Conservation (phyloP, 1,140 invertebrate species). For the Drosophila jambulina region DNA sequence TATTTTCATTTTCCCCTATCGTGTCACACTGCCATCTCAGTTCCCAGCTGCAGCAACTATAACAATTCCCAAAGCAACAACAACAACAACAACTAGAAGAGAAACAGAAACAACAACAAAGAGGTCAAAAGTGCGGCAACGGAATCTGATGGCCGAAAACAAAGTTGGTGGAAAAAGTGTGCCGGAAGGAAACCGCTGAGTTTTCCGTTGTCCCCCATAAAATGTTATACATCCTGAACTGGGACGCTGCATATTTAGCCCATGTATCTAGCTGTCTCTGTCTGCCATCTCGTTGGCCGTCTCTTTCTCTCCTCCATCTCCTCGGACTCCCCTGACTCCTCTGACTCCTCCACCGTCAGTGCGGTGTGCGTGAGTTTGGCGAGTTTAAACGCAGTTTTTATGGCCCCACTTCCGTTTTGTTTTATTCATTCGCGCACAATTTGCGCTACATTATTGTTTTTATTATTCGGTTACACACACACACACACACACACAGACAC, state of each 20-base stretch:
- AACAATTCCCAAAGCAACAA: constrained; percentile 9
- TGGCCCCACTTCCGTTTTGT: constrained; percentile 76
- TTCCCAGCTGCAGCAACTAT: neutral
- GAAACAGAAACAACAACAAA: constrained; percentile 3
- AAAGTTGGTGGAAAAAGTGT: constrained; percentile 58
- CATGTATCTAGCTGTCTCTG: constrained; percentile 26
- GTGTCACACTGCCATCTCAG: constrained; percentile 24
- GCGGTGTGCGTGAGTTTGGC: constrained; percentile 44
- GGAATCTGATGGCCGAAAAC: constrained; percentile 51
- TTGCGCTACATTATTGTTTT: constrained; percentile 81
- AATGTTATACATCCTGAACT: constrained; percentile 73
- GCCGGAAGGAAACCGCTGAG: constrained; percentile 76
- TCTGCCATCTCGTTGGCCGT: neutral
- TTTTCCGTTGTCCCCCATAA: constrained; percentile 78
- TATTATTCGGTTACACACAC: constrained; percentile 64
- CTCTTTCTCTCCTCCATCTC: no score
- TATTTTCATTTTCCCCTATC: constrained; percentile 15
- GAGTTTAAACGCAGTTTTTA: constrained; percentile 78
- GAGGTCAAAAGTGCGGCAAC: constrained; percentile 43
- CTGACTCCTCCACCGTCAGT: neutral
- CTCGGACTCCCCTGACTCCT: neutral
- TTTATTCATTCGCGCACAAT: constrained; percentile 81
- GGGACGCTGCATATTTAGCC: constrained; percentile 62
- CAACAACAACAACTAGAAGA: neutral
- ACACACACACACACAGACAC: constrained; percentile 6